Conservation (phyloP, 1,140 invertebrate genomes). For the Drosophila subpulchrella region DNA sequence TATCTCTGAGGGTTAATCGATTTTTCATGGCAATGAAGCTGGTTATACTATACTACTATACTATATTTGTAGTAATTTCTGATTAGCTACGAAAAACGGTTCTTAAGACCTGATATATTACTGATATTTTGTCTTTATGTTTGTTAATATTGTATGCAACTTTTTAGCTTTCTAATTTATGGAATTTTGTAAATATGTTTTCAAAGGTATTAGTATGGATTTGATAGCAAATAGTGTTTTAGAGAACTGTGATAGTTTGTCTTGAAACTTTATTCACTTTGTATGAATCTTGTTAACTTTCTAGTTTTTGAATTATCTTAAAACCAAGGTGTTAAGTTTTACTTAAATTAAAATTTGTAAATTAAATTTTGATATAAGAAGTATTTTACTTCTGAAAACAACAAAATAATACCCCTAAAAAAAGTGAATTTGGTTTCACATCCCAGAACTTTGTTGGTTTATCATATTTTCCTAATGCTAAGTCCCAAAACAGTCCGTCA, state of each 20-base stretch:
- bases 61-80: neutral
- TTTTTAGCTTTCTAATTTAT: conserved; percentile 10
- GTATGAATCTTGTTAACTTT: too few species aligned
- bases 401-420: neutral
- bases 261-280: too few species aligned
- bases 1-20: conserved; percentile 19
- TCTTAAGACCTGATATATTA: neutral
- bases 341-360: too few species aligned
- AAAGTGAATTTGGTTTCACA: neutral
- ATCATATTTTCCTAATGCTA: neutral
- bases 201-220: too few species aligned
- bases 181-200: neutral
- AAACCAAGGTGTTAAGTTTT: too few species aligned
- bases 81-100: neutral
- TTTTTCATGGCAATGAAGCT: neutral
- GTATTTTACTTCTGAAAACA: neutral
- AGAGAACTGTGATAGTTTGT: too few species aligned
- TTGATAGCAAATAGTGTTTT: too few species aligned
- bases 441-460: neutral
- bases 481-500: conserved; percentile 1
- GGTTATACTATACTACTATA: neutral
- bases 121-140: neutral
- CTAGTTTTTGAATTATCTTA: too few species aligned
- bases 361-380: too few species aligned
- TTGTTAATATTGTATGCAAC: too few species aligned